Evolutionary conservation across 1,140 invertebrate species (phyloP), one percentile per base, ranked within the genome.

Genomic region (Semibalanus balanoides): DNA sequence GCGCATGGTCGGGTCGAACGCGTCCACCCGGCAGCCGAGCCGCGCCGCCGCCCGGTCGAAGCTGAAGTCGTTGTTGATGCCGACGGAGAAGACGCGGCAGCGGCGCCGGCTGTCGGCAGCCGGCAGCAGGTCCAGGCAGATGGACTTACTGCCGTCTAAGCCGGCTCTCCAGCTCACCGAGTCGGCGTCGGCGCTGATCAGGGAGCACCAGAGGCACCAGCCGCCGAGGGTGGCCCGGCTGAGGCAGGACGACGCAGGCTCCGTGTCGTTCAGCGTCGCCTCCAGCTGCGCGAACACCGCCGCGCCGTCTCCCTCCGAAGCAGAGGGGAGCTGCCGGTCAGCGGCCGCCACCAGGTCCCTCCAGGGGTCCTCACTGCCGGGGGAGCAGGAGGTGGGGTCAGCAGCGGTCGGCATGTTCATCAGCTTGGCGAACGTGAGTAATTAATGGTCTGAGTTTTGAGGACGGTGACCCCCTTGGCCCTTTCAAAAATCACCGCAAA

Each of bases 21-120:
- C 75, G 74, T 74, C 79, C 0, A 81, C 79, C 31, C 77, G 43
- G 64, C 80, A 81, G n/a, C 80, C 80, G 31, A 78, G 79, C 11
- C 71, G 75, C 9, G 31, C 76, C 22, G 77, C 76, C 27, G 30
- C 71, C 22, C 79, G 77, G 77, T 81, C 80, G 74, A 81, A 81
- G 7, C 78, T 78, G 78, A 78, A 81, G 30, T 81, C 78, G 73
- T 80, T 74, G 22, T 78, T 80, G 29, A 79, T 76, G 29, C 78
- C 79, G 35, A 79, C 74, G 14, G 78, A 79, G 40, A 77, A 43
- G 25, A 79, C 78, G 30, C 79, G 25, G 70, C 79, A 79, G 19
- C 29, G 0, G 11, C 43, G 71, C 19, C 74, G 74, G 7, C 51
- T 19, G 22, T 64, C 22, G 51, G 51, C 51, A 17, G 27, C 29